Evolutionary conservation across 2,888 invertebrate genomes (phyloP).

Genomic region (Cantharis rufa): DNA sequence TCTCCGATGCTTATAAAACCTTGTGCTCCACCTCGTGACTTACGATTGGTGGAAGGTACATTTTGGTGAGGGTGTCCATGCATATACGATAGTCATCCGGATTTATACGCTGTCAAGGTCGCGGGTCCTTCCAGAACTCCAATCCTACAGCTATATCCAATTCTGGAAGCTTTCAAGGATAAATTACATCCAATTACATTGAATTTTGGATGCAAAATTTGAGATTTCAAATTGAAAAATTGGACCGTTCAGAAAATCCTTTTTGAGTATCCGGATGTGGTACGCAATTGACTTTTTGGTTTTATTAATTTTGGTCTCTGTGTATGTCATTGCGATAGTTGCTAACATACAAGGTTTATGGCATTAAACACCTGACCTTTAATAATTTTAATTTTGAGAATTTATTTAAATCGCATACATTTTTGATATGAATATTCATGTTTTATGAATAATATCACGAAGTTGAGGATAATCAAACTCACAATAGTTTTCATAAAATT

Average conservation of each 20-base stretch:
- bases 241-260: too few relatives aligned
- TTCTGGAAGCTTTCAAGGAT: conserved; percentile 1
- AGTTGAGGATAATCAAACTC: too few relatives aligned
- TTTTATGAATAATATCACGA: too few relatives aligned
- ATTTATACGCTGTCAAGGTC: conserved; percentile 39
- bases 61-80: conserved; percentile 36
- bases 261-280: too few relatives aligned
- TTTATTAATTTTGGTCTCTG: neutral
- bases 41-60: conserved; percentile 31
- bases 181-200: too few relatives aligned
- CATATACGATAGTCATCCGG: conserved; percentile 18
- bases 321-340: neutral
- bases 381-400: too few relatives aligned
- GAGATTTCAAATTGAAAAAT: too few relatives aligned
- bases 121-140: conserved; percentile 36
- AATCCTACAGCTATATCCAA: conserved; percentile 9
- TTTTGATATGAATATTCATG: too few relatives aligned
- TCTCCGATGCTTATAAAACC: conserved; percentile 69
- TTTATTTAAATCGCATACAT: too few relatives aligned
- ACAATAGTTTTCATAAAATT: too few relatives aligned
- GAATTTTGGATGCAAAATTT: too few relatives aligned
- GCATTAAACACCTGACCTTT: neutral
- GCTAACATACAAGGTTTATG: neutral
- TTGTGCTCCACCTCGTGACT: conserved; percentile 60
- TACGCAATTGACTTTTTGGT: too few relatives aligned